phyloP scores from a whole-genome alignment of 2,888 invertebrate species.

The Ommatoiulus sabulosus region DNA sequence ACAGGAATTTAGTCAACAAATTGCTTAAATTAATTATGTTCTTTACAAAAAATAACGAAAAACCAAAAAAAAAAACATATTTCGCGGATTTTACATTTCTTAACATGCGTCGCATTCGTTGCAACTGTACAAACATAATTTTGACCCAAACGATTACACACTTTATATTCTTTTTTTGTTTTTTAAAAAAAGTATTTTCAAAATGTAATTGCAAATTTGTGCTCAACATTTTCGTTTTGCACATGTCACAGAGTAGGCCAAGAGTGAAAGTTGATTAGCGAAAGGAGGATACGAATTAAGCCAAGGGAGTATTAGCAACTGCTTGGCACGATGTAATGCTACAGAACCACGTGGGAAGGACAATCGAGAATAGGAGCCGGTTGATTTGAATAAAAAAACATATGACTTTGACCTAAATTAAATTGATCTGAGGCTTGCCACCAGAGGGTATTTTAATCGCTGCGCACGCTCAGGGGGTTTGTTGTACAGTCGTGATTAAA shows the following conservation, averaged over 20 bases:
- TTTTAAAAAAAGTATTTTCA: too few species aligned
- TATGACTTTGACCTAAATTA: slow-evolving; percentile 21
- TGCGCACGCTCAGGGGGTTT: slow-evolving; percentile 21
- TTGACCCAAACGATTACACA: too few species aligned
- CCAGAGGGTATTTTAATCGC: background rate
- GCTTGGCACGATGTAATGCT: slow-evolving; percentile 21
- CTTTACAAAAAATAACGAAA: too few species aligned
- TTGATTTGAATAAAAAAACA: slow-evolving; percentile 23
- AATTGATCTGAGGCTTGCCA: background rate
- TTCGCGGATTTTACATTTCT: too few species aligned
- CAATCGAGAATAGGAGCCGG: slow-evolving; percentile 15
- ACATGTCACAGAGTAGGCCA: background rate
- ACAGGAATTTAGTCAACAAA: too few species aligned
- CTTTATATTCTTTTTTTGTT: too few species aligned
- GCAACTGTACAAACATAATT: too few species aligned
- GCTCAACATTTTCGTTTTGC: background rate
- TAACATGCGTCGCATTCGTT: too few species aligned
- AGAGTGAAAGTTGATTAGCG: background rate
- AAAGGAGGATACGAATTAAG: background rate
- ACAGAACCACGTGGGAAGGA: background rate
- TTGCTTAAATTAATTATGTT: too few species aligned
- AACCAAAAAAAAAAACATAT: too few species aligned
- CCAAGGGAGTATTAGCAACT: slow-evolving; percentile 34
- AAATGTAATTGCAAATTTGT: too few species aligned
- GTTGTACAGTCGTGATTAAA: background rate